Base-by-base conservation (phyloP, 2,797 vertebrate genomes). In the Margarornis squamiger region DNA sequence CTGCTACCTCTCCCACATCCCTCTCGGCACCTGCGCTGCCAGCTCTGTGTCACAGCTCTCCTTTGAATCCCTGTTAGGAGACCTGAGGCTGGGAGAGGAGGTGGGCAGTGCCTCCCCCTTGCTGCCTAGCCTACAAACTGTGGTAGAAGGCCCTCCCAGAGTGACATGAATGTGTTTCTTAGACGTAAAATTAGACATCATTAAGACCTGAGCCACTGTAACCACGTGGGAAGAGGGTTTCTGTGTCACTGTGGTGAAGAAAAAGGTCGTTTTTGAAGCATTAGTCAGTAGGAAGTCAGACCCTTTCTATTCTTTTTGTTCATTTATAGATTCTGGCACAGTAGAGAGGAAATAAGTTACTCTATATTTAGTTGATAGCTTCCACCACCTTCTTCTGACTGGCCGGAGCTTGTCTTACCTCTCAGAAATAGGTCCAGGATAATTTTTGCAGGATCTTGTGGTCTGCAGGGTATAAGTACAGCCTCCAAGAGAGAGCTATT, bases 291-390 rank as follows among this genome's bases (percentile, higher is more conserved):
- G 55, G 73, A 65, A 86, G 54, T 75, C 85, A 81, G 75, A 48
- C 29, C 9, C 12, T 62, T 92, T 87, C 71, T 12, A 6, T 78
- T 92, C 29, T 63, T 76, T 58, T 39, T 70, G 20, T 88, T 92
- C 30, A 16, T 41, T 45, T 87, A n/a, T 68, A 77, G 49, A 38
- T 90, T 82, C 81, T 94, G 68, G 26, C 65, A 81, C 68, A 62
- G 51, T 39, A 32, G 61, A 55, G 18, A 46, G 51, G 68, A 70
- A 92, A 83, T 10, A 29, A 78, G 74, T 85, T 67, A 15, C 38
- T 84, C 41, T 76, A 2, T 75, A 62, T 92, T 92, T 95, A 96
- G 68, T 43, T 65, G 54, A 45, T 68, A 77, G 30, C 26, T 93
- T 46, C 45, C 6, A 48, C 49, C 15, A 83, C 38, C 17, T 83